These are phyloP conservation scores for Calcarius ornatus DNA, from an alignment of 2,113 vertebrate genomes.

Conservation along the genomic window DNA sequence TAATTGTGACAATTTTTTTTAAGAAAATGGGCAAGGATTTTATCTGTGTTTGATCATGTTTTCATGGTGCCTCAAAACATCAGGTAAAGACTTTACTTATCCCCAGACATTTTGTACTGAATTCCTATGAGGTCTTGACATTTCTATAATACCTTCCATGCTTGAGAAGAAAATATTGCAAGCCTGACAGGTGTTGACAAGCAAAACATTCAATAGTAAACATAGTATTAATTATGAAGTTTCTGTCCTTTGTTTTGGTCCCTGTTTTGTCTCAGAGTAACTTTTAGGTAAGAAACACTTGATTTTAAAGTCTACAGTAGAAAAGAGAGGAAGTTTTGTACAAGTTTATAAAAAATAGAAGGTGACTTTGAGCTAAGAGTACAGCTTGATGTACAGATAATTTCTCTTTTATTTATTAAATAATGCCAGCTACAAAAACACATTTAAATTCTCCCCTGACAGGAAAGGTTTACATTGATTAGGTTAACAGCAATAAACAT, in stretches of 20 bases:
- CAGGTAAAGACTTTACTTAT: conserved; percentile 24
- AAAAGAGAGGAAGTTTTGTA: conserved; percentile 3
- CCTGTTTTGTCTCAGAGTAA: conserved; percentile 56
- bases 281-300: conserved; percentile 47
- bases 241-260: conserved; percentile 38
- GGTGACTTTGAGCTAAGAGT: conserved; percentile 3
- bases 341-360: conserved; percentile 17
- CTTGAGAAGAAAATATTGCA: conserved; percentile 62
- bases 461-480: conserved; percentile 70
- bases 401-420: conserved; percentile 76
- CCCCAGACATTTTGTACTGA: conserved; percentile 49
- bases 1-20: neutral
- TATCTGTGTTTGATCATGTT: neutral
- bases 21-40: neutral
- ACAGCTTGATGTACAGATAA: conserved; percentile 54
- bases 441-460: conserved; percentile 68
- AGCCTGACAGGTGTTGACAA: conserved; percentile 67
- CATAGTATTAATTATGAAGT: conserved; percentile 55
- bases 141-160: conserved; percentile 56
- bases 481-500: conserved; percentile 69
- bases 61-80: neutral
- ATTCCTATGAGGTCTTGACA: conserved; percentile 44
- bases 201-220: conserved; percentile 63
- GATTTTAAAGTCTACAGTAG: conserved; percentile 28
- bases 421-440: conserved; percentile 62